phyloP scores from a whole-genome alignment of 2,797 vertebrate species.

The Australoheros facetus region DNA sequence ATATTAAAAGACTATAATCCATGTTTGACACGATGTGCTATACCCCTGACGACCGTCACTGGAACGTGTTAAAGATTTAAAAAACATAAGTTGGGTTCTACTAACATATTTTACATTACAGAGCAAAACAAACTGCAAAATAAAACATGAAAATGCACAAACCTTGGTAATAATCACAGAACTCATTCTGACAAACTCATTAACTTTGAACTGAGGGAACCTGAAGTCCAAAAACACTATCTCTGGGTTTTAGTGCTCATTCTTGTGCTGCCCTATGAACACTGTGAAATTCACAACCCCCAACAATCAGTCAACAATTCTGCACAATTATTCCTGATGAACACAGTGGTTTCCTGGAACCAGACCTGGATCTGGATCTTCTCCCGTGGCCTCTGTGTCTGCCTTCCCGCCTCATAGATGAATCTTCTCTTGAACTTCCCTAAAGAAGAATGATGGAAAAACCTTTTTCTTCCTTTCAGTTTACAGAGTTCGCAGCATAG shows the following conservation, averaged over 20 bases:
- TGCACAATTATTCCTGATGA: not conserved
- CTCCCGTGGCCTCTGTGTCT: slow-evolving; percentile 83
- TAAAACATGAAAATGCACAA: not conserved
- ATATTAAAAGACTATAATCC: too few relatives aligned
- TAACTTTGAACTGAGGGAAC: not conserved
- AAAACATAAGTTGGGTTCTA: too few relatives aligned
- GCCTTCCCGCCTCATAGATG: slow-evolving; percentile 80
- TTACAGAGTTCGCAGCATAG: not conserved
- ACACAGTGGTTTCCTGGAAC: slow-evolving; percentile 82
- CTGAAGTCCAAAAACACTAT: not conserved
- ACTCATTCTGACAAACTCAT: not conserved
- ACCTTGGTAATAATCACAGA: not conserved
- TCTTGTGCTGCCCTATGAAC: not conserved
- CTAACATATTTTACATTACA: not conserved
- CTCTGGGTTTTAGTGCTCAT: not conserved
- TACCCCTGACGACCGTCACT: too few relatives aligned
- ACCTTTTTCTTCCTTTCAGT: not conserved
- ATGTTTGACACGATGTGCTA: too few relatives aligned
- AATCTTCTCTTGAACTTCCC: slow-evolving; percentile 82
- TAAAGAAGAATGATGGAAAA: slow-evolving; percentile 35
- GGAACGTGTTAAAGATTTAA: too few relatives aligned
- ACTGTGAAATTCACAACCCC: not conserved
- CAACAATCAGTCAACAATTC: not conserved
- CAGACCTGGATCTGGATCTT: slow-evolving; percentile 88
- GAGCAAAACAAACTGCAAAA: not conserved